Conservation (phyloP, 2,113 vertebrate genomes). For the Ancistrus triradiatus region DNA sequence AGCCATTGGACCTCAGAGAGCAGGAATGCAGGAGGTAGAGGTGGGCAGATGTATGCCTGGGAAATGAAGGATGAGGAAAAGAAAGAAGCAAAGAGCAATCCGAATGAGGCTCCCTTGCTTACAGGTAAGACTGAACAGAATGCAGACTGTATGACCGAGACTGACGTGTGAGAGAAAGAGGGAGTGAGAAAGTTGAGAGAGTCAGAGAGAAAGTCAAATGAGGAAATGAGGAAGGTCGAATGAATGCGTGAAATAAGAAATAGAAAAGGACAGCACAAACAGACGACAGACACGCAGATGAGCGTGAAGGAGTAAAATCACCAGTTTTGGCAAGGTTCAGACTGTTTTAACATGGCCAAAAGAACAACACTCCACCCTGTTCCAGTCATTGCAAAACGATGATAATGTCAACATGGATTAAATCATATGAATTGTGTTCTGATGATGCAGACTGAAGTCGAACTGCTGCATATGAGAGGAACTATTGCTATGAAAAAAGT, state of each 20-base stretch:
- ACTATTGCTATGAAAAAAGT: too few species aligned
- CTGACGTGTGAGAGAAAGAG: constrained; percentile 28
- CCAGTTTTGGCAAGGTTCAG: too few species aligned
- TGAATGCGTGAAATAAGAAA: not conserved
- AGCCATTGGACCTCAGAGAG: constrained; percentile 28
- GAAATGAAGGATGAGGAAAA: not conserved
- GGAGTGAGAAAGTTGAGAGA: not conserved
- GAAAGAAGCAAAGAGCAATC: constrained; percentile 18
- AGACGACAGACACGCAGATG: not conserved
- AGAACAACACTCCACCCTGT: too few species aligned
- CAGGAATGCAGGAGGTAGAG: constrained; percentile 22
- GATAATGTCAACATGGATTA: too few species aligned
- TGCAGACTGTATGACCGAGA: constrained; percentile 35
- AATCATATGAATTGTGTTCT: too few species aligned
- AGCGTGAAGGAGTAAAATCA: not conserved
- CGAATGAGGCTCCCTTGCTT: not conserved
- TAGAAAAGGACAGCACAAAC: not conserved
- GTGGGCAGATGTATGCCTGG: not conserved
- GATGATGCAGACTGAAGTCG: too few species aligned
- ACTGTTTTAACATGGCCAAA: too few species aligned
- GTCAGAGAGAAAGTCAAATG: not conserved
- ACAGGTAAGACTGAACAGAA: constrained; percentile 19
- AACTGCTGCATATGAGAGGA: too few species aligned
- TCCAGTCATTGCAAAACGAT: too few species aligned
- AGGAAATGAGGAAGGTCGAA: not conserved